Evolutionary conservation across 1,140 invertebrate genomes (phyloP), one percentile per base, ranked within the genome.

Genomic region (Calephelis nemesis): DNA sequence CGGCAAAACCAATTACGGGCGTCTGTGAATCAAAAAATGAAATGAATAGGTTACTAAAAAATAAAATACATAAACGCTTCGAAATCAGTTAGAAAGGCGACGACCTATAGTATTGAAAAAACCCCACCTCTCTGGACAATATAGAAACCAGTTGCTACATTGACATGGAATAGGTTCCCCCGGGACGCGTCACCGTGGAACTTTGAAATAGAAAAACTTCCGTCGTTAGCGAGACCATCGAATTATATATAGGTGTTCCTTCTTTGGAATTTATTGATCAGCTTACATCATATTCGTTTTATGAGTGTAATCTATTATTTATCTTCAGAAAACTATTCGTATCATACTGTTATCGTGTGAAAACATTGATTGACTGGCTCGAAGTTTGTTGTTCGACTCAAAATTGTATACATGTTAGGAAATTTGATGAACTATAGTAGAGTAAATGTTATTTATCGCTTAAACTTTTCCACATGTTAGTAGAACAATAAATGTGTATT

Each of bases 141-240:
- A 39, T 30, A 30, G 52, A 30, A 19, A 48, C 63, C 47, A 49
- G 47, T 45, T 54, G 50, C 65, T 66, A 52, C 15, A 49, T 45
- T 15, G 50, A 65, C 50, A 66, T 30, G 42, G 45, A 66, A 45
- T 19, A 47, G 19, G 47, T 13, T 58, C 65, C 65, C 65, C 39
- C 12, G 65, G 50, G 65, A 19, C 30, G 54, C 19, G 54, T 58
- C 54, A 58, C 54, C 65, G 49, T 15, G 49, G 42, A 66, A 66
- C 50, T 66, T 66, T 54, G 40, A 66, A 66, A 66, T 66, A 66
- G 65, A 66, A 66, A 66, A 66, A 66, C 40, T 66, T 66, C 42
- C 50, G 39, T 65, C 64, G 64, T 65, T 65, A 65, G 64, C 39
- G 49, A 39, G 49, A 15, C 64, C 64, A 52, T 65, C 64, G 40